Base-by-base conservation (phyloP, 2,113 vertebrate genomes). In the Siphamia tubifer region DNA sequence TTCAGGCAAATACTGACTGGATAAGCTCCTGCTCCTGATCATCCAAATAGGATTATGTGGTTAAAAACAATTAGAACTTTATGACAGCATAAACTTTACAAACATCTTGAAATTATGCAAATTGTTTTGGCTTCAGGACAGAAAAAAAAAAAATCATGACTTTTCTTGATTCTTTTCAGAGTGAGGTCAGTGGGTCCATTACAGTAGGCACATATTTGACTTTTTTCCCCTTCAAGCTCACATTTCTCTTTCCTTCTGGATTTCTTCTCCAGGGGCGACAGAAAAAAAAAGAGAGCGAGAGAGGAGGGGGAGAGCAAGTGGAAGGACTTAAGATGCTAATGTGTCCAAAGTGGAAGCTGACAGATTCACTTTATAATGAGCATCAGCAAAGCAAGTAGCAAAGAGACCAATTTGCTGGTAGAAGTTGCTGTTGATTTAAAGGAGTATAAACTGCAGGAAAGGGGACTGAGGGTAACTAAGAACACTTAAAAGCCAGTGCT, bases 251-350 rank as follows among this genome's bases (percentile, higher is more conserved):
- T 72, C 4, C 32, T 39, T 34, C 13, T 42, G 51, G 1, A 24
- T 30, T 6, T 28, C 51, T 35, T 71, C 19, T 42, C 47, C 35
- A 68, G 55, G 38, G 43, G 39, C 76, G 74, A 44, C 36, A 11
- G 13, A 68, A 38, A 58, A 35, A 42, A 51, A 43, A 56, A 66
- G 60, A 65, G 60, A 60, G 67, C 24, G 15, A 7, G 51, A 6
- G 40, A 65, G 23, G 63, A 30, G 17, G 6, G 48, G 4, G 38
- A 67, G 36, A 71, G 66, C 44, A 40, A 68, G 49, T 19, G 43
- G 34, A 79, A 63, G 38, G 16, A 39, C 74, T 86, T 73, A 69
- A 80, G 72, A 83, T 83, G 81, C 77, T 81, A 90, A 90, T 89
- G 83, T 8, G 1, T 30, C 71, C 68, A 66, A 81, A 90, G 76